Evolutionary conservation across 2,113 vertebrate genomes (phyloP).

Genomic region (Hippopotamus amphibius): DNA sequence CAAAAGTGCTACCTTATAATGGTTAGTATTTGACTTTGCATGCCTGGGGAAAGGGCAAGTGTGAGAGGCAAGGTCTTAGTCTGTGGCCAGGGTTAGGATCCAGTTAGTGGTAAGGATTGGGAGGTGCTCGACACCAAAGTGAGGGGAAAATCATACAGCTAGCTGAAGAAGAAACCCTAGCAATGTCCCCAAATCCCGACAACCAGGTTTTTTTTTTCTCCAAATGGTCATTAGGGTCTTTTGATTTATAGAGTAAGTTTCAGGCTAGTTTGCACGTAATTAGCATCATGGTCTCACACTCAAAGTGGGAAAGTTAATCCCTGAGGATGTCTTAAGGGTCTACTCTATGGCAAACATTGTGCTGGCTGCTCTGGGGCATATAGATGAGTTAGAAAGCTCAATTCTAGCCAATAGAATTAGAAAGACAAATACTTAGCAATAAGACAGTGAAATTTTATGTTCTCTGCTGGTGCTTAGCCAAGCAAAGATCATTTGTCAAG

Average conservation of each 20-base stretch:
- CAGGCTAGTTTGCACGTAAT: neutral
- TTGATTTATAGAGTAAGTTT: constrained; percentile 28
- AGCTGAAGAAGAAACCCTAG: constrained; percentile 46
- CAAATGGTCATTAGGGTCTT: neutral
- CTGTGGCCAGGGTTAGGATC: constrained; percentile 14
- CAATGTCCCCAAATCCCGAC: neutral
- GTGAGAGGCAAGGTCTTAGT: neutral
- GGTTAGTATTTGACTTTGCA: constrained; percentile 27
- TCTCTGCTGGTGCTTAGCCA: constrained; percentile 28
- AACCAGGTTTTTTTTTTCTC: neutral
- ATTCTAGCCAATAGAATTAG: neutral
- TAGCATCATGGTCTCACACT: neutral
- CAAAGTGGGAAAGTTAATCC: neutral
- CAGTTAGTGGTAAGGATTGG: neutral
- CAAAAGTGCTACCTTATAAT: neutral
- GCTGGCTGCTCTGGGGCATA: neutral
- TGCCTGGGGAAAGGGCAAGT: constrained; percentile 4
- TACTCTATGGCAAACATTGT: neutral
- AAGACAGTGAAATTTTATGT: constrained; percentile 8
- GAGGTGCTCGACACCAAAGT: neutral
- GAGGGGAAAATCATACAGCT: neutral
- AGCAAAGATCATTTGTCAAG: constrained; percentile 42
- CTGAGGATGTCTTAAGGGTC: neutral
- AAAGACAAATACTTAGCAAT: constrained; percentile 41
- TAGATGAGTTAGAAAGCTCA: constrained; percentile 7